Evolutionary conservation across 2,797 vertebrate species (phyloP), one percentile per base, ranked within the genome.

Genomic region (Protonibea diacanthus): DNA sequence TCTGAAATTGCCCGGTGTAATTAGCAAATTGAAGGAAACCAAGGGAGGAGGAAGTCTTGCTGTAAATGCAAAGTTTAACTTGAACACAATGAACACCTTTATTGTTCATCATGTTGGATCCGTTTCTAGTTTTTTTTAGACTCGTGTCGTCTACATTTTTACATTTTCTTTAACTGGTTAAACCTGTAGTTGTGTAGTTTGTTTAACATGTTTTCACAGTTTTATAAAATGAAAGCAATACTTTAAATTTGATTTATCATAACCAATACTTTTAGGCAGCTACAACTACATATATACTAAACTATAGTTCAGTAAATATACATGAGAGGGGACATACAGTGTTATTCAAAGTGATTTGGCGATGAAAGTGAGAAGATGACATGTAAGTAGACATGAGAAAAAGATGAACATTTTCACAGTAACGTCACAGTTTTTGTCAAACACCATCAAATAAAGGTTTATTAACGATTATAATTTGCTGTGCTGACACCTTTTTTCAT

Each of bases 391-490:
- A 77, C 25, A 53, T 62, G 68, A 74, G 67, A 70, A 76, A 76
- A 85, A 83, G 78, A 80, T 71, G 80, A 84, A 78, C 64, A 58
- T 88, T 87, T 86, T 89, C 84, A 86, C 82, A 87, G 80, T 29
- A 81, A 76, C 17, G 62, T 81, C 66, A 76, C 77, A 80, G 80
- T 91, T 92, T 92, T 88, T 90, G 74, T 87, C 83, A 85, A 87
- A 82, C 76, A 67, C 76, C 48, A 72, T 86, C 70, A 78, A 87
- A 88, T 84, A 83, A 90, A 90, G 89, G 86, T 93, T 89, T 91
- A 90, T 92, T 88, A 90, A 90, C 40, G 78, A 84, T 91, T 85
- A 63, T 82, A 92, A 89, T 93, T 90, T 93, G 85, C 87, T 82
- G 83, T 78, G 79, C 88, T 72, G 80, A 93, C 90, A 90, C 84